Percentiles rank a stretch among this genome's conserved stretches.
These are phyloP conservation scores for Lasioglossum albipes DNA, from an alignment of 1,140 invertebrate genomes.

Conservation along the genomic window DNA sequence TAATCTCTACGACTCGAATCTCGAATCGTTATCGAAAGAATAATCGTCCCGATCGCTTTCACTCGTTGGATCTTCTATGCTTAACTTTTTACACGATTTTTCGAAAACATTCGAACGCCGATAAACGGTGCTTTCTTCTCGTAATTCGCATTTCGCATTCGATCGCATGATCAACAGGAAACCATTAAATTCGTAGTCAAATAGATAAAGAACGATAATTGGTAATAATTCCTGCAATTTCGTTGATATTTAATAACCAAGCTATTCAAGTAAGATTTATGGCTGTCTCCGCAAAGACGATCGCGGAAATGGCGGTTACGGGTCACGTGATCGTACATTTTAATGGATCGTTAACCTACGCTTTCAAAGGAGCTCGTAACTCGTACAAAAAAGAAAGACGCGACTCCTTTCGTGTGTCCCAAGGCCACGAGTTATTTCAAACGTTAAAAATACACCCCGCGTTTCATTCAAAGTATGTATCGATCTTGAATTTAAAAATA, in stretches of 20 bases:
- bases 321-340: slow-evolving; percentile 6
- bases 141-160: too few relatives aligned
- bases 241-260: not conserved
- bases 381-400: too few relatives aligned
- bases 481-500: too few relatives aligned
- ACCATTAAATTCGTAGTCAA: too few relatives aligned
- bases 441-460: not conserved
- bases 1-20: not conserved
- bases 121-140: too few relatives aligned
- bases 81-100: not conserved
- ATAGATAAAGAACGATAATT: too few relatives aligned
- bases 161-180: too few relatives aligned
- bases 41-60: not conserved
- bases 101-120: too few relatives aligned
- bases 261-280: not conserved
- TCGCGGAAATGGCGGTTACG: not conserved
- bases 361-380: not conserved
- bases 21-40: not conserved
- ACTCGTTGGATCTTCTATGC: too few relatives aligned
- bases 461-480: not conserved
- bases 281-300: not conserved
- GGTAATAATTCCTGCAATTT: too few relatives aligned
- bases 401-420: not conserved
- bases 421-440: not conserved
- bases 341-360: slow-evolving; percentile 24